phyloP scores from a whole-genome alignment of 2,888 invertebrate genomes.

The Brachyptera risi region DNA sequence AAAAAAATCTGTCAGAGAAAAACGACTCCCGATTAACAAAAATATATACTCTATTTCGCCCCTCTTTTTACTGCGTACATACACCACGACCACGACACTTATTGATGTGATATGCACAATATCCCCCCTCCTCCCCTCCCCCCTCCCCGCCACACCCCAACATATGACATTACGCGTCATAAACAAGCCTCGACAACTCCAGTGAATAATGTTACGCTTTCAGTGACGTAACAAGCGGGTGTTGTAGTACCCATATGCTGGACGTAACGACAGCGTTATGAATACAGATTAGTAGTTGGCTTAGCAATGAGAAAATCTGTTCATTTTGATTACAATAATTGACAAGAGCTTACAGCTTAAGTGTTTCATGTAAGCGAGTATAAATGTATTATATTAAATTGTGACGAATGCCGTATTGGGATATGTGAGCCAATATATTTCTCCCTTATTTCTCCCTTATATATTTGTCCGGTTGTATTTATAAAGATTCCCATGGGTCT shows the following conservation, averaged over 20 bases:
- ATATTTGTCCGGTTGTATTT: too few species aligned
- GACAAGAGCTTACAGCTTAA: not conserved
- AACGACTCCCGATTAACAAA: too few species aligned
- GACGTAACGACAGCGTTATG: too few species aligned
- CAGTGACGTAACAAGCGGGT: not conserved
- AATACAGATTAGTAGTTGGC: not conserved
- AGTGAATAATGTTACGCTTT: not conserved
- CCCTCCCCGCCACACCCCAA: not conserved
- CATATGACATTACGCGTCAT: not conserved
- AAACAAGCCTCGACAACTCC: too few species aligned
- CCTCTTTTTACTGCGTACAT: too few species aligned
- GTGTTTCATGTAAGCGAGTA: not conserved
- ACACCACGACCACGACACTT: too few species aligned
- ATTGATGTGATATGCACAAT: not conserved
- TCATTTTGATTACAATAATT: slow-evolving; percentile 3
- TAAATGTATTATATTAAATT: not conserved
- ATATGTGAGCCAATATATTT: too few species aligned
- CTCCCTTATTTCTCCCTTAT: too few species aligned
- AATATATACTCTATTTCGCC: too few species aligned
- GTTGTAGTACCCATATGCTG: not conserved
- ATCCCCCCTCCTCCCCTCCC: not conserved
- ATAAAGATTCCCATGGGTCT: too few species aligned
- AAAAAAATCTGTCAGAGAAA: too few species aligned
- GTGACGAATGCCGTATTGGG: too few species aligned
- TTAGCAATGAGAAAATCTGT: slow-evolving; percentile 9